Evolutionary conservation across 2,888 invertebrate genomes (phyloP), one percentile per base, ranked within the genome.

Genomic region (Eueremaeus valkanovi): DNA sequence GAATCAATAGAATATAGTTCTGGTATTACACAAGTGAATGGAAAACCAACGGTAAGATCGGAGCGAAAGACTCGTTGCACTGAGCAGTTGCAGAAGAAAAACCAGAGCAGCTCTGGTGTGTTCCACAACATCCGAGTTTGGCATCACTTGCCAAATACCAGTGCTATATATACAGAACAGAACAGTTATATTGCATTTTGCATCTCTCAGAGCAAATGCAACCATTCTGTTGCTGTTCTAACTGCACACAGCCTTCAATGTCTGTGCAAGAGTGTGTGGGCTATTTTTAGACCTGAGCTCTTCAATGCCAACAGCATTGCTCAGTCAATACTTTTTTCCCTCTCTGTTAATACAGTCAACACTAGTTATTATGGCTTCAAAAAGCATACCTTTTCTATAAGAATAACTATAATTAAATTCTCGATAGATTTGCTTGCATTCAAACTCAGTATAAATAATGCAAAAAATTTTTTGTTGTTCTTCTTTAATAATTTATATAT

Each of bases 291-390:
- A n/a, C 1, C 51, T 51, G 21, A 51, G 51, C 51, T 51, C 51
- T 51, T 51, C 51, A 51, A 51, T 51, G 51, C 51, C 51, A 51
- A 51, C 51, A 51, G 51, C 51, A 18, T 45, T 45, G 45, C 45
- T n/a, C 21, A 51, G 51, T n/a, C 51, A 21, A n/a, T 8, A 8
- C 51, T 51, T 8, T 2, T 51, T 51, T 45, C 51, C n/a, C 51
- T 51, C 16, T 45, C 11, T 45, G 18, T 45, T 45, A 13, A 45
- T 8, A 45, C 13, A 45, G 18, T 45, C 11, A 45, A 16, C 18
- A 45, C 11, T n/a, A n/a, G n/a, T n/a, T n/a, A n/a, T n/a, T n/a
- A n/a, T n/a, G n/a, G n/a, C n/a, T n/a, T n/a, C n/a, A n/a, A n/a
- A n/a, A n/a, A n/a, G n/a, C n/a, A n/a, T n/a, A n/a, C n/a, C n/a